Evolutionary conservation across 2,888 invertebrate genomes (phyloP).

Genomic region (Fragum whitleyi): DNA sequence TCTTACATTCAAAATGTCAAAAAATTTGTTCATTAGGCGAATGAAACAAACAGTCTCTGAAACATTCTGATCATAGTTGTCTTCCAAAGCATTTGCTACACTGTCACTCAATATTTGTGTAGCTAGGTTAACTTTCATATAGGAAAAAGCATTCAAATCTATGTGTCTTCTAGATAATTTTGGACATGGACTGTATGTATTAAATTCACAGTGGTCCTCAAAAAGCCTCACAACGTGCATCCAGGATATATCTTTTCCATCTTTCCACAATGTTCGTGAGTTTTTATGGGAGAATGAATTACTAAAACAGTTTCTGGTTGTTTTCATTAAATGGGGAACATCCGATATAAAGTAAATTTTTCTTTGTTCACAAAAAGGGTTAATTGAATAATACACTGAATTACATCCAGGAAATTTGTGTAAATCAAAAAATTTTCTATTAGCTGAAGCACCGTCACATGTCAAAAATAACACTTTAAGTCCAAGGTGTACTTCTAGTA

Average conservation of each 20-base stretch:
- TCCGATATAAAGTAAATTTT: constrained; percentile 57
- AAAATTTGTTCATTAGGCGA: constrained; percentile 51
- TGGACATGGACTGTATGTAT: constrained; percentile 43
- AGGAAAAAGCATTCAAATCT: constrained; percentile 33
- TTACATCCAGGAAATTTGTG: not conserved
- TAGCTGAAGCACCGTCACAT: constrained; percentile 53
- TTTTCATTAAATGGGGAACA: constrained; percentile 61
- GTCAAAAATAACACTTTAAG: constrained; percentile 1
- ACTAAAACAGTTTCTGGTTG: constrained; percentile 60
- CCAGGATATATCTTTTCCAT: constrained; percentile 61
- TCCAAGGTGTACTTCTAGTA: not conserved
- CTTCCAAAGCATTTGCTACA: constrained; percentile 49
- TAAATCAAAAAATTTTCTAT: constrained; percentile 35
- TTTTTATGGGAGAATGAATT: constrained; percentile 59
- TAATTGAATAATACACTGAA: not conserved
- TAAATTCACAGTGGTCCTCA: constrained; percentile 48
- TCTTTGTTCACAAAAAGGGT: constrained; percentile 34
- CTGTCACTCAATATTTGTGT: constrained; percentile 42
- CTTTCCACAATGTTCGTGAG: constrained; percentile 49
- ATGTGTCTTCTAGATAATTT: constrained; percentile 35
- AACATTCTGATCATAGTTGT: constrained; percentile 22
- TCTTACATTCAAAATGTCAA: constrained; percentile 55
- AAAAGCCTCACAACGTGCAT: constrained; percentile 54
- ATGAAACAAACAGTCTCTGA: constrained; percentile 52
- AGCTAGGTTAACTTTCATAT: constrained; percentile 52